Evolutionary conservation across 2,888 invertebrate species (phyloP), one percentile per base, ranked within the genome.

Genomic region (Macrosoma leucophasiata): DNA sequence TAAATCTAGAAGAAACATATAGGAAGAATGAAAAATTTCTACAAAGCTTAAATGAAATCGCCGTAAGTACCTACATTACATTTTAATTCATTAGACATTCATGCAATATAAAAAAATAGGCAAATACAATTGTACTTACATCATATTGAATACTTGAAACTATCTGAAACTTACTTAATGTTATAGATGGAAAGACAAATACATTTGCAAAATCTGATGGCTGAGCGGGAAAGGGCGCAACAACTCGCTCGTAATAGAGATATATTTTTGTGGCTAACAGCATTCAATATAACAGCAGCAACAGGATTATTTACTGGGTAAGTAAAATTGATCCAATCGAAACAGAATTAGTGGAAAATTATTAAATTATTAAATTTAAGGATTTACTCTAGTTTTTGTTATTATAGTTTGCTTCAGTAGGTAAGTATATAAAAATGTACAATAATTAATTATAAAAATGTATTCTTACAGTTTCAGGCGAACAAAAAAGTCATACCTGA

Each of bases 141-240:
- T 3, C 2, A 22, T 13, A 15, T 20, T 21, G 15, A 18, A 20
- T n/a, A 6, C 21, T 8, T 13, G 11, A 17, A 12, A 33, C 8
- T 48, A 58, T 33, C 36, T 6, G 10, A 8, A 8, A 6, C 14
- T 28, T 10, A 13, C 14, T 14, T 13, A 17, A 7, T 27, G 6
- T 36, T 46, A 39, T 45, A 90, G 93, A 86, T 92, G 84, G 93
- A 93, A 59, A 84, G 93, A 39, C 92, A 93, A 77, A 89, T 94
- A 46, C 92, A 93, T 60, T 86, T 94, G 85, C 91, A 90, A 65
- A 90, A 91, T 68, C 91, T 92, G 70, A 88, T 94, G 79, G 87
- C 92, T 57, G 91, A 93, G 62, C 79, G 92, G 39, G 86, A 89
- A 72, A 84, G 88, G 69, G 92, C 94, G 0, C 73, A 90, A 72